These are phyloP conservation scores for Folsomia manolachei DNA, from an alignment of 2,888 invertebrate genomes.

Conservation along the genomic window DNA sequence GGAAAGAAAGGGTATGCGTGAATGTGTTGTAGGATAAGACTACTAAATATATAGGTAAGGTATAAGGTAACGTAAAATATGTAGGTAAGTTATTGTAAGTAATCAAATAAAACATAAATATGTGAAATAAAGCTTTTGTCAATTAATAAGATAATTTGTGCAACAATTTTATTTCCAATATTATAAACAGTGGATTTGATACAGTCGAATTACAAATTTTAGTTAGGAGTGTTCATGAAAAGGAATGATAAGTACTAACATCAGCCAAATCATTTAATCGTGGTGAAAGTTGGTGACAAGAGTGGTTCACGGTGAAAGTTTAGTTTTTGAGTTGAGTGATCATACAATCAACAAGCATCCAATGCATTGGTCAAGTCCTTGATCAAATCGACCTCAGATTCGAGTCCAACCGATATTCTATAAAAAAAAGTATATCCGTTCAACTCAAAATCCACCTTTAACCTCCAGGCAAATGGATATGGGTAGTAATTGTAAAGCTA, in stretches of 20 bases:
- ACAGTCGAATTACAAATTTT: constrained; percentile 37
- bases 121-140: constrained; percentile 56
- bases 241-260: constrained; percentile 29
- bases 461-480: no score
- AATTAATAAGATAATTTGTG: constrained; percentile 47
- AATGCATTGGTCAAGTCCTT: constrained; percentile 80
- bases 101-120: constrained; percentile 49
- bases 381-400: constrained; percentile 80
- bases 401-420: constrained; percentile 86
- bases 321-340: no score
- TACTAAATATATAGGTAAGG: constrained; percentile 4
- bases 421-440: no score
- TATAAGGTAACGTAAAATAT: constrained; percentile 6
- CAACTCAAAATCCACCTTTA: no score
- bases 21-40: neutral
- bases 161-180: constrained; percentile 15
- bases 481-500: no score
- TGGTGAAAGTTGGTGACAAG: no score
- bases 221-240: constrained; percentile 32
- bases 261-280: no score
- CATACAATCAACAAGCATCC: constrained; percentile 52
- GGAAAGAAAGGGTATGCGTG: neutral
- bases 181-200: neutral
- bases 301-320: no score
- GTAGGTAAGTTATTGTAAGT: constrained; percentile 13